phyloP scores from a whole-genome alignment of 2,888 invertebrate species.

The Drosophila mayaguana region DNA sequence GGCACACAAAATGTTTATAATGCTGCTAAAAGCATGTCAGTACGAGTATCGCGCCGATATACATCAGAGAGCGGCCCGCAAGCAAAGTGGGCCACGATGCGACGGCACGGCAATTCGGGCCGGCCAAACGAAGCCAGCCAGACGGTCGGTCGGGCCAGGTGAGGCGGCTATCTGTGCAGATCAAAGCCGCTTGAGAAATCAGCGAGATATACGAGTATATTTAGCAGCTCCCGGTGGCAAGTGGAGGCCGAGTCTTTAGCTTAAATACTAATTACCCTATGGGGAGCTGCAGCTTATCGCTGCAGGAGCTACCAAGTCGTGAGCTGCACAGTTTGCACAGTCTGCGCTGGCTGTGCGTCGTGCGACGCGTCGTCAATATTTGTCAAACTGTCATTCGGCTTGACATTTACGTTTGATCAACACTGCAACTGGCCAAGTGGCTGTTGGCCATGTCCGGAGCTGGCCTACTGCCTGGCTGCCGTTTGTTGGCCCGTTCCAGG shows the following conservation, averaged over 20 bases:
- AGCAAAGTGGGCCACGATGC: slow-evolving; percentile 69
- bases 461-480: slow-evolving; percentile 14
- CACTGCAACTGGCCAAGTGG: slow-evolving; percentile 54
- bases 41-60: slow-evolving; percentile 67
- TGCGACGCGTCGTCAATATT: slow-evolving; percentile 83
- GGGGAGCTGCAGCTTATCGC: slow-evolving; percentile 71
- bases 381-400: slow-evolving; percentile 83
- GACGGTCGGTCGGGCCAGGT: slow-evolving; percentile 11
- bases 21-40: slow-evolving; percentile 76
- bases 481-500: slow-evolving; percentile 36
- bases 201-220: slow-evolving; percentile 53
- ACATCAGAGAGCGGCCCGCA: slow-evolving; percentile 65
- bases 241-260: slow-evolving; percentile 65
- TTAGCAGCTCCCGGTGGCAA: slow-evolving; percentile 67
- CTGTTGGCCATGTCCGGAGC: slow-evolving; percentile 27
- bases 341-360: slow-evolving; percentile 38
- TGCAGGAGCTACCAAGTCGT: slow-evolving; percentile 47
- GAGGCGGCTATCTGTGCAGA: slow-evolving; percentile 64
- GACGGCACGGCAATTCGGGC: slow-evolving; percentile 16
- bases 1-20: slow-evolving; percentile 73
- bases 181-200: slow-evolving; percentile 66
- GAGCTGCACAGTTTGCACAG: slow-evolving; percentile 15
- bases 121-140: slow-evolving; percentile 1
- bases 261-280: slow-evolving; percentile 82
- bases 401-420: slow-evolving; percentile 84